Base-by-base conservation (phyloP, 1,140 invertebrate species). In the Cardiocondyla obscurior region DNA sequence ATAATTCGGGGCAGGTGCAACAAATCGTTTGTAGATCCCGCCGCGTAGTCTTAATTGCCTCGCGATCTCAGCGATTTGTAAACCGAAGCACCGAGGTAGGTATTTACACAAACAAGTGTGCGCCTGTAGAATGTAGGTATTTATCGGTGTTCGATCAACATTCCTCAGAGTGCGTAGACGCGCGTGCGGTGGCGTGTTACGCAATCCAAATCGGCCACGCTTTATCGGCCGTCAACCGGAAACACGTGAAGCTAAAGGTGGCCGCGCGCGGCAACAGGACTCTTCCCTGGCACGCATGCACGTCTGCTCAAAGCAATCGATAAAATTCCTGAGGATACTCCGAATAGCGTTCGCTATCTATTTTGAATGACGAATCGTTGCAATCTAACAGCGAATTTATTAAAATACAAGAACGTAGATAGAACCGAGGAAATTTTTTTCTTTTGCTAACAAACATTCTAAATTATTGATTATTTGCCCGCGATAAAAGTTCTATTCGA, bases 131-230 rank as follows among this genome's bases (percentile, higher is more conserved):
- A 30, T 60, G 60, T 42, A 82, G 84, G 84, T 85, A 86, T 86
- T 86, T 87, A 86, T 86, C 85, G 72, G 81, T 44, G 84, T 87
- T 86, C 72, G 85, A 87, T 87, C 85, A 87, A 87, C 85, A 87
- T 86, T 87, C 85, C 85, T 46, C 30, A 46, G 62, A 67, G 65
- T 86, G 85, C 85, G 84, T 86, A 85, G 79, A 67, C 64, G 58
- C 53, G 69, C 77, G 84, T 74, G 84, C 77, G 83, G 72, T 57
- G 25, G 85, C 85, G 69, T 85, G 84, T 60, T 86, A 86, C 85
- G 84, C 85, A 86, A 86, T 86, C 85, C 85, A 85, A 82, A 86
- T 86, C 84, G 81, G 85, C 85, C 85, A 64, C 84, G 85, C 84
- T 86, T 86, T 86, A 86, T 86, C 85, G 85, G 84, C 86, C 84